Base-by-base conservation (phyloP, 2,113 vertebrate species). In the Thamnophis sirtalis region DNA sequence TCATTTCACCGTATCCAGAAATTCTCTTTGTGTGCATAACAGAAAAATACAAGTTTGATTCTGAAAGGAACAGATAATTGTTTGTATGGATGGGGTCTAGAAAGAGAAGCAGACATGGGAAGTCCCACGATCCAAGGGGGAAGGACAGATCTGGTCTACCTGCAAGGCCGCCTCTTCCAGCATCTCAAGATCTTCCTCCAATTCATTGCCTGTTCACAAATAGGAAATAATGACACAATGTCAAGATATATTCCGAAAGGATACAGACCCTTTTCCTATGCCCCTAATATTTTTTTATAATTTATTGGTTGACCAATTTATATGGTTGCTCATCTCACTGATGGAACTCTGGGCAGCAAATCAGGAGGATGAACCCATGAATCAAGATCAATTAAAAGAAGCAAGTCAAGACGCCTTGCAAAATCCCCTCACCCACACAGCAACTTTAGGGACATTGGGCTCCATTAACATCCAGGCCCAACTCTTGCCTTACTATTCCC, bases 121-220 rank as follows among this genome's bases (percentile, higher is more conserved):
- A 21, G 4, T 21, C 73, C 33, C 73, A 21, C 3, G 33, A 43
- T 17, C 15, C 33, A 43, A 80, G n/a, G 3, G 17, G 33, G 73
- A 33, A 38, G 17, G 33, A 17, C 7, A 1, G 0, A 43, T 80
- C 73, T 43, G 73, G 33, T 10, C 60, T 95, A 99, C 99, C 98
- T 99, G 99, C 93, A 99, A 98, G 93, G 99, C 99, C 63, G 99
- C 99, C 94, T 99, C 99, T 94, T 99, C 99, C 93, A 99, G 98
- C 96, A 99, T 99, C 96, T 99, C 99, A 95, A 99, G 98, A 96
- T 99, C 99, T 95, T 99, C 99, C 91, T 99, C 99, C 94, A 99
- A 96, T 95, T 99, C 99, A 95, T 98, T 99, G 91, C 99, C 99
- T 99, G 92, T 93, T 97, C 87, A 91, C 86, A 95, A 96, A 98